A percentile compares a stretch with the other conserved stretches of the same genome.
These are phyloP conservation scores for Tricholauxania praeusta DNA, from an alignment of 2,888 invertebrate species.

Conservation along the genomic window DNA sequence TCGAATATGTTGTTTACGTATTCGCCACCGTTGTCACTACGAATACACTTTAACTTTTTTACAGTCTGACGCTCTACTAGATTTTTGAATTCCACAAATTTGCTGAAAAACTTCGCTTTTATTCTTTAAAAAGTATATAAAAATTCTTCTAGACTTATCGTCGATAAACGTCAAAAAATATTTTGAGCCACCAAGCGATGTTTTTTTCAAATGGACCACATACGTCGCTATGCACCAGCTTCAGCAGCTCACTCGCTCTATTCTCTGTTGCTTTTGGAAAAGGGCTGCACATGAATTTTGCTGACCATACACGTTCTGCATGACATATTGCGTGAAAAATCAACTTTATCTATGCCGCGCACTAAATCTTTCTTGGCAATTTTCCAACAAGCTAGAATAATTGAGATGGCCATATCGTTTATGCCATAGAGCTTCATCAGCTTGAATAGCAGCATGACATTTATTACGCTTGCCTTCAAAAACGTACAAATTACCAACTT, in stretches of 20 bases:
- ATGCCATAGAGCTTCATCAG: neutral
- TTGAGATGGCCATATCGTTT: slow-evolving; percentile 11
- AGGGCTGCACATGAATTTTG: slow-evolving; percentile 35
- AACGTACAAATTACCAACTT: neutral
- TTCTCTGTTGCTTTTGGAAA: slow-evolving; percentile 31
- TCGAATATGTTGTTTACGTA: slow-evolving; percentile 36
- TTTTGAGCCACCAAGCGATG: slow-evolving; percentile 6
- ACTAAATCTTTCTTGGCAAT: neutral
- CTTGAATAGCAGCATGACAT: neutral
- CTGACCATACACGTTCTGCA: slow-evolving; percentile 34
- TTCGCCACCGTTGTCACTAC: slow-evolving; percentile 29
- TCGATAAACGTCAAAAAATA: slow-evolving; percentile 25
- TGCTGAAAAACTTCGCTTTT: slow-evolving; percentile 13
- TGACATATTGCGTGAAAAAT: neutral
- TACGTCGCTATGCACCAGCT: slow-evolving; percentile 19
- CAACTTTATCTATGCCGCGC: neutral
- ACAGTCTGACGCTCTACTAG: slow-evolving; percentile 14
- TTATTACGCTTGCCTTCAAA: neutral
- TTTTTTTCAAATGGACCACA: slow-evolving; percentile 19
- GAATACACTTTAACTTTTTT: slow-evolving; percentile 10
- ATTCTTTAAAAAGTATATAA: slow-evolving; percentile 15
- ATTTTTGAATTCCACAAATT: slow-evolving; percentile 12
- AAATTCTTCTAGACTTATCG: slow-evolving; percentile 14
- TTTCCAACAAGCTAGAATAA: neutral
- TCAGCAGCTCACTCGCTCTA: slow-evolving; percentile 25